These are phyloP conservation scores for Lepidurus packardi DNA, from an alignment of 1,140 invertebrate genomes.

Conservation along the genomic window DNA sequence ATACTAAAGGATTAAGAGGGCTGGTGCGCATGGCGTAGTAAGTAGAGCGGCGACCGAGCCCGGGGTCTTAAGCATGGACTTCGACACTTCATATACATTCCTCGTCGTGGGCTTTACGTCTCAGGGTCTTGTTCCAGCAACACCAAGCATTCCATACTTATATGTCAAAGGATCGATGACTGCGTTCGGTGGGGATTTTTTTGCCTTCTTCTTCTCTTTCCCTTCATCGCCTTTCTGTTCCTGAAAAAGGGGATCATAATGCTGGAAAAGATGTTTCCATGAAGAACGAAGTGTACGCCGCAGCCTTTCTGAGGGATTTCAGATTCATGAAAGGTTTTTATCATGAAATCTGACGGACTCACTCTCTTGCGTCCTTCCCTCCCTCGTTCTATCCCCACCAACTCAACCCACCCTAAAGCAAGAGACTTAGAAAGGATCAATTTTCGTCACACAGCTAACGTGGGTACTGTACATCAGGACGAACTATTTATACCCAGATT, in stretches of 20 bases:
- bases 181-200: background rate
- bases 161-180: slow-evolving; percentile 15
- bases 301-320: background rate
- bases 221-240: background rate
- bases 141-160: slow-evolving; percentile 22
- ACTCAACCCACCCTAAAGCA: background rate
- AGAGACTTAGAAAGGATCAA: slow-evolving; percentile 15
- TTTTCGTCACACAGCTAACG: slow-evolving; percentile 7
- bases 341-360: slow-evolving; percentile 7
- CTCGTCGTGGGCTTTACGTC: slow-evolving; percentile 17
- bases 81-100: slow-evolving; percentile 19
- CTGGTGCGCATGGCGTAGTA: slow-evolving; percentile 1
- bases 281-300: background rate
- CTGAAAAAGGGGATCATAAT: background rate
- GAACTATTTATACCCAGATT: slow-evolving; percentile 20
- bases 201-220: background rate
- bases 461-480: background rate
- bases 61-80: background rate
- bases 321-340: background rate
- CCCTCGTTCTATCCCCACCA: background rate
- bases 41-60: background rate
- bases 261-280: background rate
- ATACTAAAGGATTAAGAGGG: slow-evolving; percentile 6
- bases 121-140: background rate
- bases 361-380: background rate